These are phyloP conservation scores for Onchidella celtica DNA, from an alignment of 2,888 invertebrate genomes.

Conservation along the genomic window DNA sequence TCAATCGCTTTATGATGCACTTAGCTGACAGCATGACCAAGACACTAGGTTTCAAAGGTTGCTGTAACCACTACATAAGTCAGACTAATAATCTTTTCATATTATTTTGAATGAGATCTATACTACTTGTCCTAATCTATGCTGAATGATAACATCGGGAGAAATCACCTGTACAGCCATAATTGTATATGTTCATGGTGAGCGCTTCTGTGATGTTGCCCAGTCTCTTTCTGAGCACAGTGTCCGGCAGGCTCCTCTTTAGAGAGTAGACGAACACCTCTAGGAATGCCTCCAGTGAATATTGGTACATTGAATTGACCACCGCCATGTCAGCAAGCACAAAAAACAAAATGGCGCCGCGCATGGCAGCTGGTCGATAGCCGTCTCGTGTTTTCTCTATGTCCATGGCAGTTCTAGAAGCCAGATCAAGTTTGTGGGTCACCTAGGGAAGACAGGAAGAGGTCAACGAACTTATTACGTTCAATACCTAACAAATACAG, in stretches of 20 bases:
- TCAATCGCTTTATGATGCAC: no score
- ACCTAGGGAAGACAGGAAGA: conserved; percentile 79
- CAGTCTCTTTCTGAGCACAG: conserved; percentile 86
- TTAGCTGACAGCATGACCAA: no score
- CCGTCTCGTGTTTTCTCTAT: conserved; percentile 91
- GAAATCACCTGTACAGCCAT: conserved; percentile 93
- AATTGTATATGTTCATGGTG: conserved; percentile 92
- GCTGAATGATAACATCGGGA: no score
- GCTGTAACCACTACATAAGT: no score
- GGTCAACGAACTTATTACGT: no score
- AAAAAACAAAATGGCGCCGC: conserved; percentile 94
- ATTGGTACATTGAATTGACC: conserved; percentile 94
- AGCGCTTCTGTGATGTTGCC: conserved; percentile 89
- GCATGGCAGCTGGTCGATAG: conserved; percentile 90
- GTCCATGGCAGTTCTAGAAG: conserved; percentile 87
- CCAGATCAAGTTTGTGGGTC: conserved; percentile 87
- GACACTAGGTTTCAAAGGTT: no score
- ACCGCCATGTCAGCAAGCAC: conserved; percentile 93
- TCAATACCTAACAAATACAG: no score
- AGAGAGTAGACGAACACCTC: conserved; percentile 90
- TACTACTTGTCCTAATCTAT: no score
- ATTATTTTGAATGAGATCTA: no score
- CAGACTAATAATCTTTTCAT: no score
- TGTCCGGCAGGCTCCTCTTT: conserved; percentile 89
- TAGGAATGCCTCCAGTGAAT: conserved; percentile 90